Base-by-base conservation (phyloP, 2,888 invertebrate species). In the Drosophila lacicola region DNA sequence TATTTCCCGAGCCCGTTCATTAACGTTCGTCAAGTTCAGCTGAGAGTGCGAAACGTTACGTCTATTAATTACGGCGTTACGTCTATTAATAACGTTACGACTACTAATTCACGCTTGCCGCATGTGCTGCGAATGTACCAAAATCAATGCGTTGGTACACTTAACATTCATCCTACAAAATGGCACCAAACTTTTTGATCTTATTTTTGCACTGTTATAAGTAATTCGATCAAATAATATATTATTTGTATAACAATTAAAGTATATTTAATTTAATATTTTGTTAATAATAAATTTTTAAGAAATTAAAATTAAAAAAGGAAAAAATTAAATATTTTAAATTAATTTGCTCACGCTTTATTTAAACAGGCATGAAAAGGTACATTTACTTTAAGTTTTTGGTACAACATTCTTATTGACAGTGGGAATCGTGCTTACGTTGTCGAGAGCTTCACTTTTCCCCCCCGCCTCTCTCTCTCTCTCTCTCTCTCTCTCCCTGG, bases 11-110 rank as follows among this genome's bases (percentile, higher is more conserved):
- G 10, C 8, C 17, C 54, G 25, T 21, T 56, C 42, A 36, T 47
- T 58, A 51, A 25, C 9, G n/a, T 17, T 42, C 46, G 53, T 57
- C 50, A 55, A 72, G 54, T 70, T 76, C 50, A 62, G 64, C 51
- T 19, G 66, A 29, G 54, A 56, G 34, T 14, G 41, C 13, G 21
- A 46, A 33, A 9, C 3, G 21, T 54, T 37, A 17, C 21, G 19
- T 46, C 13, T 25, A 10, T 54, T 66, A 66, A 33, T 17, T 21
- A 29, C 29, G 29, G 19, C 34, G n/a, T 11, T 17, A 41, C 39
- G 17, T 41, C 5, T 25, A 1, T 1, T n/a, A 9, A 8, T 14
- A 51, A 5, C 25, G 25, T 37, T 50, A 25, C 14, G 25, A 17
- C 17, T 17, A 17, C 2, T 17, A 17, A 17, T 41, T 29, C 0